Evolutionary conservation across 2,797 vertebrate species (phyloP).

Genomic region (Gephyroberyx darwinii): DNA sequence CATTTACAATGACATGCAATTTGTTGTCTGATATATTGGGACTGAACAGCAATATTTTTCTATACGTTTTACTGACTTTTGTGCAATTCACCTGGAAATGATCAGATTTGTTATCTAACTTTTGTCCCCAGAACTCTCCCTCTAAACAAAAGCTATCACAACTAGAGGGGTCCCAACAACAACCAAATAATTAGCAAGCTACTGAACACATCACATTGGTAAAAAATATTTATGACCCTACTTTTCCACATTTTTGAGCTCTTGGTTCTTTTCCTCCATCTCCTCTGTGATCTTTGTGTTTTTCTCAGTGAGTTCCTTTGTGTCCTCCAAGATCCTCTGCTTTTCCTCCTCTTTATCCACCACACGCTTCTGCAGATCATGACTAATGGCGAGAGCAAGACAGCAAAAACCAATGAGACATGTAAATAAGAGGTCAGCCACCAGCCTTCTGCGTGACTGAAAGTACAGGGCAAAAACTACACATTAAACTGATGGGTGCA

Average conservation of each 20-base stretch:
- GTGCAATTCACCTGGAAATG: background rate
- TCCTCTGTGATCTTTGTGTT: constrained; percentile 85
- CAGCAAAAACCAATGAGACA: background rate
- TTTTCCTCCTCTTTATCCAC: constrained; percentile 87
- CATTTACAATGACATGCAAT: too few relatives aligned
- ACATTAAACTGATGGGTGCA: background rate
- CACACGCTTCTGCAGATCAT: constrained; percentile 88
- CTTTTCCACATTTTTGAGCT: constrained; percentile 92
- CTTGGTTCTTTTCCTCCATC: constrained; percentile 88
- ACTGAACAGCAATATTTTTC: background rate
- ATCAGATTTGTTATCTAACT: background rate
- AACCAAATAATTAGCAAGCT: constrained; percentile 5
- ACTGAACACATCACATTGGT: too few relatives aligned
- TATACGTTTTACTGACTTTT: background rate
- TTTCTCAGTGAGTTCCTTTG: constrained; percentile 89
- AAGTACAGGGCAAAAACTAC: constrained; percentile 8
- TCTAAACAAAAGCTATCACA: constrained; percentile 11
- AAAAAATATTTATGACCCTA: constrained; percentile 67
- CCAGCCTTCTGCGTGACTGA: background rate
- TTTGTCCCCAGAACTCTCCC: constrained; percentile 9
- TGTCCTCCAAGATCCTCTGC: constrained; percentile 88
- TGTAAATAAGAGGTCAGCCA: background rate
- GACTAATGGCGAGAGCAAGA: constrained; percentile 72
- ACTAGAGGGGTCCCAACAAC: background rate
- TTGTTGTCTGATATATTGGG: too few relatives aligned